Evolutionary conservation across 2,797 vertebrate species (phyloP).

Genomic region (Acanthopagrus latus): DNA sequence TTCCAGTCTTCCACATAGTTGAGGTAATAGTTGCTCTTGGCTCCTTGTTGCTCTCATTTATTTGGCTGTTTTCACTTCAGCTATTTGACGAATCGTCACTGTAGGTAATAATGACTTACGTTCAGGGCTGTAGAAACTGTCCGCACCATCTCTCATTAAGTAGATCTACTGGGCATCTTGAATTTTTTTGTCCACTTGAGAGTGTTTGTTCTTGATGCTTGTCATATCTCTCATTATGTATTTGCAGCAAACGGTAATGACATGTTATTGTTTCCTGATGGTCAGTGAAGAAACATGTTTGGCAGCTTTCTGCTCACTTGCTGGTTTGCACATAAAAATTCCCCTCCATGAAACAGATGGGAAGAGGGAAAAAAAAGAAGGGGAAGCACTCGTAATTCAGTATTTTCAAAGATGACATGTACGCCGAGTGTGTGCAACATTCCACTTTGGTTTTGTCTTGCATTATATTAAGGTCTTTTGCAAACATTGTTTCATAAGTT

Average conservation of each 20-base stretch:
- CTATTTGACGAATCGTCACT: constrained; percentile 52
- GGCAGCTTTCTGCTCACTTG: constrained; percentile 34
- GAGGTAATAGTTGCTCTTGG: constrained; percentile 80
- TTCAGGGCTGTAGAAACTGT: constrained; percentile 39
- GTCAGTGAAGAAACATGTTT: constrained; percentile 22
- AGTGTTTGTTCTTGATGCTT: constrained; percentile 19
- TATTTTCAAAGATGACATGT: constrained; percentile 29
- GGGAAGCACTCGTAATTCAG: constrained; percentile 26
- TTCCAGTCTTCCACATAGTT: constrained; percentile 60
- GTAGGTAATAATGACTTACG: constrained; percentile 50
- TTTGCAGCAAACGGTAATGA: no score
- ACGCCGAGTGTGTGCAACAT: constrained; percentile 3
- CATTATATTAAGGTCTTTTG: constrained; percentile 19
- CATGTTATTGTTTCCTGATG: no score
- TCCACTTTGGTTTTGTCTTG: constrained; percentile 28
- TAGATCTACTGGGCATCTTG: background rate
- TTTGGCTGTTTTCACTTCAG: constrained; percentile 54
- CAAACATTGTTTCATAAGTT: constrained; percentile 20
- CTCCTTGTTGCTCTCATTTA: constrained; percentile 51
- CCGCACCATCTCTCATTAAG: constrained; percentile 20
- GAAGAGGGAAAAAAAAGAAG: background rate
- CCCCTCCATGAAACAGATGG: constrained; percentile 7
- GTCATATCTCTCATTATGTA: constrained; percentile 33
- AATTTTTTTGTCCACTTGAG: background rate
- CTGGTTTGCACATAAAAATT: constrained; percentile 33